These are phyloP conservation scores for Xerus inauris DNA, from an alignment of 2,113 vertebrate genomes.

Conservation along the genomic window DNA sequence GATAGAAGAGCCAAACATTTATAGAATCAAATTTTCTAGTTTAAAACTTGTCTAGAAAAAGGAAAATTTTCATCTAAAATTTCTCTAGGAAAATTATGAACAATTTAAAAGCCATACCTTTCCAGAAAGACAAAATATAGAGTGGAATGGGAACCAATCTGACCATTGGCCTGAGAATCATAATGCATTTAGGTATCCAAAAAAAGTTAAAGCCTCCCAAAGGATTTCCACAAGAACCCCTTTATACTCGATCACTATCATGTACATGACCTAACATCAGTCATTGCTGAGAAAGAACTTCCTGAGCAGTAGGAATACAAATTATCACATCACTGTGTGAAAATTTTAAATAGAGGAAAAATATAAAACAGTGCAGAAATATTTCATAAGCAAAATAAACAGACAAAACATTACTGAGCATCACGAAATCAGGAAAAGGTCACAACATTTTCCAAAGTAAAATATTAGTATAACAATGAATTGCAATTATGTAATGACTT, in stretches of 20 bases:
- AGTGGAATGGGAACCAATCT: no score
- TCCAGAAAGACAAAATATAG: conserved; percentile 12
- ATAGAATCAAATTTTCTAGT: neutral
- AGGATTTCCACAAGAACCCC: conserved; percentile 1
- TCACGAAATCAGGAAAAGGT: conserved; percentile 36
- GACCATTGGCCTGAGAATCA: no score
- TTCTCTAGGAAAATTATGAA: neutral
- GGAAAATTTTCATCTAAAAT: neutral
- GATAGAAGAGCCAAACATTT: neutral
- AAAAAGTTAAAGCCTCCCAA: neutral
- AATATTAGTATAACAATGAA: conserved; percentile 23
- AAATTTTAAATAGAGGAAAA: conserved; percentile 38
- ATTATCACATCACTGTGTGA: conserved; percentile 25
- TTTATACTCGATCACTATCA: neutral
- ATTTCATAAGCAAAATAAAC: conserved; percentile 59
- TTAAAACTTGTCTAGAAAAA: neutral
- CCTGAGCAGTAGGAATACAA: neutral
- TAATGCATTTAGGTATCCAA: no score
- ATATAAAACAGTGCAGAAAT: conserved; percentile 32
- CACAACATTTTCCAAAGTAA: conserved; percentile 41
- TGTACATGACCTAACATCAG: neutral
- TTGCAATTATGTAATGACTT: neutral
- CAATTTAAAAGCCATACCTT: conserved; percentile 16
- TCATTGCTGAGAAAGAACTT: neutral
- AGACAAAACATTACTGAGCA: neutral